Evolutionary conservation across 2,888 invertebrate genomes (phyloP), one percentile per base, ranked within the genome.

Genomic region (Volucella zonaria): DNA sequence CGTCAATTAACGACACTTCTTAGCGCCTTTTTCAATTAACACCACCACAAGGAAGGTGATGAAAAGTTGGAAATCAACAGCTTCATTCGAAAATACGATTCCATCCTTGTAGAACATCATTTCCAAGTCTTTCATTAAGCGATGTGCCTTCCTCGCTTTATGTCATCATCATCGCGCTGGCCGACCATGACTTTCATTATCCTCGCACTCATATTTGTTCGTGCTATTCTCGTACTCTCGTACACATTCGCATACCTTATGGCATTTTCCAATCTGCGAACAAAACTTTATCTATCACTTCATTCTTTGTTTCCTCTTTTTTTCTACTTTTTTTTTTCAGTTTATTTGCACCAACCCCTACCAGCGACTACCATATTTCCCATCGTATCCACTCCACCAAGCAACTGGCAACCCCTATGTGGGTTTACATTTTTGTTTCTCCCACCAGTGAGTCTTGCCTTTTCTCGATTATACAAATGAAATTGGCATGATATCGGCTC

Each of bases 401-500:
- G 56, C 4, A 4, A 6, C 23, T 14, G 31, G 31, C 8, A 43
- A 14, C 14, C 51, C 40, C 40, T 54, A 4, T 77, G 10, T 61
- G 38, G 18, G 38, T 71, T 52, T 43, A 67, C 66, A 31, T 40
- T 58, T 71, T 54, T 54, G 59, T 75, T 68, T 75, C 52, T 49
- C 70, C 45, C 67, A 58, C 73, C 77, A 64, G 56, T 58, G 62
- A 83, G 68, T 80, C 83, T 59, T 66, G 68, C 76, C 49, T 70
- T 47, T 42, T 80, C 23, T 75, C 83, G 81, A 81, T 85, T 82
- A 81, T 86, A 77, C 73, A 86, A 86, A 82, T 86, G 81, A 86
- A 86, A 86, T 86, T 86, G 86, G 86, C 86, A 86, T 86, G 82
- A 77, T 86, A 86, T 86, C 82, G 86, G 82, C 77, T 85, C 76